Evolutionary conservation across 2,797 vertebrate species (phyloP), one percentile per base, ranked within the genome.

Genomic region (Scyliorhinus canicula): DNA sequence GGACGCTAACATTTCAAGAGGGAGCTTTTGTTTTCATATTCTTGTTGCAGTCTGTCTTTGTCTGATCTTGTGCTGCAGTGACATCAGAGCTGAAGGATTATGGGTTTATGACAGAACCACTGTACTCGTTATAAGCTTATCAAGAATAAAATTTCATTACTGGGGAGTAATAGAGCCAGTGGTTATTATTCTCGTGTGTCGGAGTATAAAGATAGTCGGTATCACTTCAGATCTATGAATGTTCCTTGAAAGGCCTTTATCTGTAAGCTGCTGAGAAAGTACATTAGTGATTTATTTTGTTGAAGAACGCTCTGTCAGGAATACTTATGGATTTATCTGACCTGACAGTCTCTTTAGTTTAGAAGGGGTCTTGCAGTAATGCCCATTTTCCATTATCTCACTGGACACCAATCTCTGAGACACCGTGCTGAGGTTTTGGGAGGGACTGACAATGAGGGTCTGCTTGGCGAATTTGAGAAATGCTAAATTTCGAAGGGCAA

Each of bases 251-350:
- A 21, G n/a, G 74, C 74, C 74, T 82, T 44, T 44, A 82, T 44
- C 16, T 44, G 40, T 21, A 47, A 82, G 77, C 77, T 44, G 19
- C 77, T 82, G 77, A 44, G 77, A 82, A 44, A 82, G 77, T 82
- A 14, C 40, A 47, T 44, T 82, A 82, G 40, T 82, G 77, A 82
- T 82, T 44, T 44, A 82, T 82, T 44, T 82, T 47, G 40, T 82
- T 82, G 77, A 82, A 82, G 77, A 82, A 82, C 77, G 47, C 40
- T 44, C 77, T 82, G 77, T 47, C 40, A 47, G 40, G 40, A 82
- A 82, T 82, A 82, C 40, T 82, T 82, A 82, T 82, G 77, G 40
- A 82, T 82, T 82, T 82, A 82, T 82, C 77, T 44, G 77, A 47
- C 77, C 40, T 82, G 77, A 82, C 19, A 82, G 77, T 7, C 77